Percentiles rank a stretch among this genome's conserved stretches.
Evolutionary conservation across 2,797 vertebrate species (phyloP).

Genomic region (Limosa lapponica): DNA sequence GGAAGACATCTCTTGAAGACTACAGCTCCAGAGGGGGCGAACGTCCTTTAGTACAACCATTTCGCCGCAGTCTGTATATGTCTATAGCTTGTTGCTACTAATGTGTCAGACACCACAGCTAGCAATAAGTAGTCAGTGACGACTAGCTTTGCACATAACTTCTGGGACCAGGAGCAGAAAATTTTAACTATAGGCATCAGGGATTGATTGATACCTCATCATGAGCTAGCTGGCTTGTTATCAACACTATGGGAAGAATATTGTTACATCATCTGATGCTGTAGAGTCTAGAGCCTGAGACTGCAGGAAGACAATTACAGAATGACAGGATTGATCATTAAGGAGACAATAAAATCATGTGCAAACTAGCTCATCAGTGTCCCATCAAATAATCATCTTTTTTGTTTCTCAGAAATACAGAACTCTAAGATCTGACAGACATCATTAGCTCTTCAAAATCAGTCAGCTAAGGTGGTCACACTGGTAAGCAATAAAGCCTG

Average conservation of each 20-base stretch:
- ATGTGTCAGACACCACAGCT: not conserved
- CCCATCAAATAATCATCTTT: not conserved
- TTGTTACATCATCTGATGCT: not conserved
- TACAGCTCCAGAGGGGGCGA: not conserved
- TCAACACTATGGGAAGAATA: not conserved
- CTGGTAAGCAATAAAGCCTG: constrained; percentile 15
- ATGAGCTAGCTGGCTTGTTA: not conserved
- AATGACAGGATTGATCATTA: constrained; percentile 14
- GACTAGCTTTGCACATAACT: not conserved
- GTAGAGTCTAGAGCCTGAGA: not conserved
- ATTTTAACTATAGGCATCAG: not conserved
- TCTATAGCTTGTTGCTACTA: not conserved
- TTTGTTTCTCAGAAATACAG: constrained; percentile 2
- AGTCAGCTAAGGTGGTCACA: not conserved
- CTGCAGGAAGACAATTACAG: not conserved
- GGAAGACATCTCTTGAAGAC: not conserved
- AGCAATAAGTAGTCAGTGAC: not conserved
- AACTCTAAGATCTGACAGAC: not conserved
- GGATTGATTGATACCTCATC: not conserved
- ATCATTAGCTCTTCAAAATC: constrained; percentile 4
- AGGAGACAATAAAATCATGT: constrained; percentile 22
- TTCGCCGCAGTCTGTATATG: not conserved
- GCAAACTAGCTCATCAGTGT: not conserved
- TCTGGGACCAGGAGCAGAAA: not conserved
- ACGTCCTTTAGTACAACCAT: not conserved